phyloP scores from a whole-genome alignment of 2,797 vertebrate species.

The Clarias laeviceps region DNA sequence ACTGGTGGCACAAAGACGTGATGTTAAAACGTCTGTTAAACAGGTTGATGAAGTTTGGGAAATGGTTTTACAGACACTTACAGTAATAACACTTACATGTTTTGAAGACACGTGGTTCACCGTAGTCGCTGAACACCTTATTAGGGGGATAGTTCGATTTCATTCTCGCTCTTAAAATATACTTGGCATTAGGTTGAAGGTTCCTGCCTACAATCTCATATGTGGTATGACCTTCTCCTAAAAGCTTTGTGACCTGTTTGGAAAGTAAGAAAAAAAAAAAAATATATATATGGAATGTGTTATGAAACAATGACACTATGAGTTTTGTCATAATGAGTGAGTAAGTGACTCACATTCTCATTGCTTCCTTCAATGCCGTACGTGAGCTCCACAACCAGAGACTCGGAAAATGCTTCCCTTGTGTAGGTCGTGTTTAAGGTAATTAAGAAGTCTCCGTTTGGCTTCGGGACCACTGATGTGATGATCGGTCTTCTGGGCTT shows the following conservation, averaged over 20 bases:
- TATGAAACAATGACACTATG: too few species aligned
- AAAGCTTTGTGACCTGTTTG: neutral
- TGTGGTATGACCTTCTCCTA: neutral
- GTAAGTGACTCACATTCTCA: constrained; percentile 32
- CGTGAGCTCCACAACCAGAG: constrained; percentile 41
- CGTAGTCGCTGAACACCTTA: constrained; percentile 54
- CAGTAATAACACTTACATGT: constrained; percentile 45
- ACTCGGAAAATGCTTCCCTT: rapidly evolving
- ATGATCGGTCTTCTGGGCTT: constrained; percentile 60
- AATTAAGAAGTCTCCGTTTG: constrained; percentile 40
- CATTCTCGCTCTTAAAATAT: constrained; percentile 47
- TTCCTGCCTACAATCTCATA: constrained; percentile 39
- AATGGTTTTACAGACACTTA: neutral
- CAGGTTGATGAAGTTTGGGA: too few species aligned
- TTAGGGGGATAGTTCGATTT: neutral
- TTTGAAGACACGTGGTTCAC: constrained; percentile 39
- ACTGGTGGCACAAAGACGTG: constrained; percentile 29
- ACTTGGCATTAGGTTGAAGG: constrained; percentile 48
- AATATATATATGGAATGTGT: neutral
- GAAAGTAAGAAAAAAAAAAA: too few species aligned
- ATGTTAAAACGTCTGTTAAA: neutral
- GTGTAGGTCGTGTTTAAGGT: constrained; percentile 47
- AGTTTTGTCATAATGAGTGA: neutral
- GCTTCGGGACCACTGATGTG: constrained; percentile 14
- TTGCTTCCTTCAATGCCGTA: constrained; percentile 41